Evolutionary conservation across 2,888 invertebrate species (phyloP).

Genomic region (Daptonema setosum): DNA sequence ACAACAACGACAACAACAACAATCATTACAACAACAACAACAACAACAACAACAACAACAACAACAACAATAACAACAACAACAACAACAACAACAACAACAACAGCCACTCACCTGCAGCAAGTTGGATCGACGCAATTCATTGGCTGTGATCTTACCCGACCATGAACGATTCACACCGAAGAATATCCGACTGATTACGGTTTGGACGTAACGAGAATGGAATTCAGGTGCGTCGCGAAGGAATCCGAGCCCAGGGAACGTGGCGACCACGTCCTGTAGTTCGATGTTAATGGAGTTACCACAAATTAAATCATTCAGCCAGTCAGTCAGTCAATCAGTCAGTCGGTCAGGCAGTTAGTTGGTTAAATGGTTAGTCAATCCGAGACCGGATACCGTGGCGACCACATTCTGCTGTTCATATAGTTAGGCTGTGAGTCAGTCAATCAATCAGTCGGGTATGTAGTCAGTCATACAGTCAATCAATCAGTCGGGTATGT

Average conservation of each 20-base stretch:
- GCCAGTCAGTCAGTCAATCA: too few species aligned
- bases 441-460: too few species aligned
- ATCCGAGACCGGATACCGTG: too few species aligned
- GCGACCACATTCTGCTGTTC: too few species aligned
- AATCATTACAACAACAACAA: not conserved
- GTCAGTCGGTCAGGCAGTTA: too few species aligned
- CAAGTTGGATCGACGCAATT: slow-evolving; percentile 65
- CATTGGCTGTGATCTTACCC: slow-evolving; percentile 63
- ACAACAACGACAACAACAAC: not conserved
- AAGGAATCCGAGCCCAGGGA: slow-evolving; percentile 69
- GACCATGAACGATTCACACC: slow-evolving; percentile 92
- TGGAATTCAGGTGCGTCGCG: slow-evolving; percentile 96
- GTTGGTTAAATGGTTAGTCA: too few species aligned
- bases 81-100: not conserved
- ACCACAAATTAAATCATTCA: too few species aligned
- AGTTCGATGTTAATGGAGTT: too few species aligned
- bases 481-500: too few species aligned
- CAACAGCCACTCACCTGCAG: slow-evolving; percentile 11
- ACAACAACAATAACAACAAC: not conserved
- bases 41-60: not conserved
- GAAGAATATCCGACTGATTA: slow-evolving; percentile 88
- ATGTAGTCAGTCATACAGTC: too few species aligned
- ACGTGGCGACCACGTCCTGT: slow-evolving; percentile 80
- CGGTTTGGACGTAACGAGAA: slow-evolving; percentile 91
- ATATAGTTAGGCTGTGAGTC: too few species aligned